Percentiles rank a stretch among this genome's conserved stretches.
phyloP scores from a whole-genome alignment of 1,140 invertebrate species.

The Pachypeltis micranthus region DNA sequence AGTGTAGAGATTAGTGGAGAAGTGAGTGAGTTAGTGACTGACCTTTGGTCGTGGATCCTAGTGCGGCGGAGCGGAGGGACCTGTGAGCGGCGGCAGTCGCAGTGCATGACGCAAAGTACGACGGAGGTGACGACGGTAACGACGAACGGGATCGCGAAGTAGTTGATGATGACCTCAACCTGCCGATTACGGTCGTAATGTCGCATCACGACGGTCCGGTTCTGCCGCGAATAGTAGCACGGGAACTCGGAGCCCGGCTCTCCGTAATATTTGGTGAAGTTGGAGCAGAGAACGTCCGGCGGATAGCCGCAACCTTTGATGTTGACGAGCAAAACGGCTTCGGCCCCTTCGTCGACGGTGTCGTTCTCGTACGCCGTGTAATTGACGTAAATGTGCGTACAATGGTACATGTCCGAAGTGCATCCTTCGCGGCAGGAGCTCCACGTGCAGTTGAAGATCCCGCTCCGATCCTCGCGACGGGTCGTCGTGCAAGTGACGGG shows the following conservation, averaged over 20 bases:
- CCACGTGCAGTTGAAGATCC: constrained; percentile 74
- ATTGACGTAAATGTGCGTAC: constrained; percentile 73
- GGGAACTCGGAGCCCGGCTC: constrained; percentile 63
- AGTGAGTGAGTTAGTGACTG: too few species aligned
- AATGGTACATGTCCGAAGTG: constrained; percentile 73
- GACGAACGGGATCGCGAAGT: constrained; percentile 66
- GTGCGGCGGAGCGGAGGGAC: constrained; percentile 39
- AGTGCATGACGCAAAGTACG: constrained; percentile 70
- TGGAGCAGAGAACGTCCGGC: constrained; percentile 67
- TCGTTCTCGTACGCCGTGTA: constrained; percentile 37
- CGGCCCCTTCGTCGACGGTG: constrained; percentile 25
- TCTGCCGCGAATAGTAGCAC: constrained; percentile 71
- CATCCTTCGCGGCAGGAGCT: constrained; percentile 77
- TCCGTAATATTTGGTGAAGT: constrained; percentile 65
- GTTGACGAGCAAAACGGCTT: constrained; percentile 60
- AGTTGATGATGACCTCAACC: constrained; percentile 63
- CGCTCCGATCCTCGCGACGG: constrained; percentile 57
- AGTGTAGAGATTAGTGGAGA: too few species aligned
- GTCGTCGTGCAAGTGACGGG: constrained; percentile 67
- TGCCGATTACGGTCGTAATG: constrained; percentile 67
- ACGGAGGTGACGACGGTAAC: constrained; percentile 69
- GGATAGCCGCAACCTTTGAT: constrained; percentile 84
- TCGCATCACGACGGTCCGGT: constrained; percentile 65
- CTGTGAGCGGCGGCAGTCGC: constrained; percentile 53
- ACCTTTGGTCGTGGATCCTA: constrained; percentile 38